phyloP scores from a whole-genome alignment of 2,113 vertebrate species.

The Leptodactylus fuscus region DNA sequence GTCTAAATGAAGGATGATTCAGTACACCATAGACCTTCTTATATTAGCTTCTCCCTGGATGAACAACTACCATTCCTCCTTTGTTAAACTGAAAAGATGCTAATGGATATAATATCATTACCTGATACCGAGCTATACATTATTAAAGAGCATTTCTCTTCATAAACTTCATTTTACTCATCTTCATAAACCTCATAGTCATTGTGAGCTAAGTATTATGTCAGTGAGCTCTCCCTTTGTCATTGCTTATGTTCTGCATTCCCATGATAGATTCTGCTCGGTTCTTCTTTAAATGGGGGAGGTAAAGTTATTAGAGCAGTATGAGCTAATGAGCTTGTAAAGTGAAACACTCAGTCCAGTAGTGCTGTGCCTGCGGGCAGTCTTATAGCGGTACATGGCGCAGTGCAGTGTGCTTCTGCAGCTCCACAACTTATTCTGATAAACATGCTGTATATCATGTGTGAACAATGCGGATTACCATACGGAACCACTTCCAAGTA shows the following conservation, averaged over 20 bases:
- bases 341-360: neutral
- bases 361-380: slow-evolving; percentile 1
- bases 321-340: slow-evolving; percentile 2
- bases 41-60: too few relatives aligned
- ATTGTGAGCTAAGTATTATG: neutral
- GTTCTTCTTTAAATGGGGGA: neutral
- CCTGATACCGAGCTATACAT: too few relatives aligned
- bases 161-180: too few relatives aligned
- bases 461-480: neutral
- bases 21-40: too few relatives aligned
- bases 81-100: too few relatives aligned
- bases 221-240: neutral
- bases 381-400: neutral
- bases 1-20: too few relatives aligned
- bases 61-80: too few relatives aligned
- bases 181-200: too few relatives aligned
- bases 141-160: too few relatives aligned
- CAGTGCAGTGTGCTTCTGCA: neutral
- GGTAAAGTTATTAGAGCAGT: slow-evolving; percentile 1
- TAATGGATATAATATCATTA: too few relatives aligned
- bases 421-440: neutral
- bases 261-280: neutral
- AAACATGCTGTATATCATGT: slow-evolving; percentile 21
- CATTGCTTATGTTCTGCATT: neutral
- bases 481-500: neutral